These are phyloP conservation scores for Macrotrachela quadricornifera DNA, from an alignment of 1,140 invertebrate species.

Conservation along the genomic window DNA sequence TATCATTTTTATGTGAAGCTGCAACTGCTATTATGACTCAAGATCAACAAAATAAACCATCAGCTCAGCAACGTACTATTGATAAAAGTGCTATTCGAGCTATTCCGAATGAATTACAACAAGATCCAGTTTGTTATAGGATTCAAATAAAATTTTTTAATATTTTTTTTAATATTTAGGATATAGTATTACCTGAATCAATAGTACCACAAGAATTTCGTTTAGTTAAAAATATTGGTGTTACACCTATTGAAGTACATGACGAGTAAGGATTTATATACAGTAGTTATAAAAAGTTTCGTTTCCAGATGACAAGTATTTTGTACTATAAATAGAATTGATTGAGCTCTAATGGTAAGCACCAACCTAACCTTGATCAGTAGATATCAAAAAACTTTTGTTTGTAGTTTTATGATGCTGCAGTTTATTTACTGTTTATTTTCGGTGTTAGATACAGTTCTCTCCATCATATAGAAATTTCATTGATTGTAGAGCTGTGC, in stretches of 20 bases:
- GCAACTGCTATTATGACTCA: background rate
- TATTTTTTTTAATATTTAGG: slow-evolving; percentile 12
- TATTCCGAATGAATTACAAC: slow-evolving; percentile 11
- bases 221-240: slow-evolving; percentile 28
- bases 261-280: slow-evolving; percentile 22
- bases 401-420: too few species aligned
- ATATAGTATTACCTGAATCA: slow-evolving; percentile 21
- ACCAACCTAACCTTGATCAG: too few species aligned
- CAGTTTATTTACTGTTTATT: too few species aligned
- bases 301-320: too few species aligned
- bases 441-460: too few species aligned
- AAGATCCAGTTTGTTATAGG: slow-evolving; percentile 1
- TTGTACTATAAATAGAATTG: too few species aligned
- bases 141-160: background rate
- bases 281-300: too few species aligned
- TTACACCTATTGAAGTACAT: slow-evolving; percentile 22
- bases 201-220: slow-evolving; percentile 28
- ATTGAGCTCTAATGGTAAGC: too few species aligned
- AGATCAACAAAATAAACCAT: background rate
- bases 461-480: too few species aligned
- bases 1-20: slow-evolving; percentile 28
- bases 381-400: too few species aligned
- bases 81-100: slow-evolving; percentile 19
- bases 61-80: background rate
- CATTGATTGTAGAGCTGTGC: too few species aligned